Evolutionary conservation across 2,888 invertebrate genomes (phyloP).

Genomic region (Hipparchia sbordonii): DNA sequence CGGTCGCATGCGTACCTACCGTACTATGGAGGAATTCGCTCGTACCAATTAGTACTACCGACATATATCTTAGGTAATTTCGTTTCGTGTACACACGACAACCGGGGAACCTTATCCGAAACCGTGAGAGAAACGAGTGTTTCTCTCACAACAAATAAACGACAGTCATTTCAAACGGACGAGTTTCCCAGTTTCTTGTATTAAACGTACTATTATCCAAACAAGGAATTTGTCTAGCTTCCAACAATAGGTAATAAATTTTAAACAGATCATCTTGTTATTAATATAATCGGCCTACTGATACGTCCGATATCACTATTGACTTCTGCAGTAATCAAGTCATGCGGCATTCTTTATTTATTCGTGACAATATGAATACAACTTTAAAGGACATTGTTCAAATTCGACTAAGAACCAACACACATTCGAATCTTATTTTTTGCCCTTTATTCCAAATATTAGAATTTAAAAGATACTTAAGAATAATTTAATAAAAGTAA

Average conservation of each 20-base stretch:
- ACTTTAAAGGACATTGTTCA: neutral
- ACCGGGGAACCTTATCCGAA: slow-evolving; percentile 26
- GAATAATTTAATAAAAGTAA: too few relatives aligned
- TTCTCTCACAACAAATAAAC: slow-evolving; percentile 24
- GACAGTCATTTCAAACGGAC: neutral
- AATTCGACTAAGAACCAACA: too few relatives aligned
- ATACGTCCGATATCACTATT: neutral
- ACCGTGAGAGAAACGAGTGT: slow-evolving; percentile 29
- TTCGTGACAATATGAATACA: neutral
- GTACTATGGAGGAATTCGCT: slow-evolving; percentile 54
- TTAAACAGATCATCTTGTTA: slow-evolving; percentile 7
- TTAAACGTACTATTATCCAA: slow-evolving; percentile 4
- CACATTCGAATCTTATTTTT: too few relatives aligned
- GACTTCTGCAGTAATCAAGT: neutral
- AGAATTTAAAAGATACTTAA: too few relatives aligned
- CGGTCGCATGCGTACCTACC: slow-evolving; percentile 58
- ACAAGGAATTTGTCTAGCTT: neutral
- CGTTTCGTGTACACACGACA: slow-evolving; percentile 49
- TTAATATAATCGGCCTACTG: neutral
- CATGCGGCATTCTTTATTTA: neutral
- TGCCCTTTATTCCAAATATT: too few relatives aligned
- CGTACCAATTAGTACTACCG: slow-evolving; percentile 69
- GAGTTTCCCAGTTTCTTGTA: slow-evolving; percentile 4
- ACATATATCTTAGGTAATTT: slow-evolving; percentile 66
- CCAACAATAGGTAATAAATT: neutral